Base-by-base conservation (phyloP, 1,140 invertebrate species). In the Drosophila melanogaster region DNA sequence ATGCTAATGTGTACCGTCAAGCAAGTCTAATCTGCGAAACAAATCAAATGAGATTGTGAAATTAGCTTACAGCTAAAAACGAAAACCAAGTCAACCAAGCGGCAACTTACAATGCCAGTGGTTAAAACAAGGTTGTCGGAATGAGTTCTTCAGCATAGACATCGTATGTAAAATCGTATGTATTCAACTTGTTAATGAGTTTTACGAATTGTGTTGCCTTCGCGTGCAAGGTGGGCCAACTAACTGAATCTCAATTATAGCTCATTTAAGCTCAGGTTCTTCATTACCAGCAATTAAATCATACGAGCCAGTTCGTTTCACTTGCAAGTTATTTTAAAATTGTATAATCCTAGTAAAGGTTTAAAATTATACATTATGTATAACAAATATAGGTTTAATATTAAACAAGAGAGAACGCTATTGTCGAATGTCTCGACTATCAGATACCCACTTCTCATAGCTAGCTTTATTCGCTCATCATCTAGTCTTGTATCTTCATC, bases 71-170 rank as follows among this genome's bases (percentile, higher is more conserved):
- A 30, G 44, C 14, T 35, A 43, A 65, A 70, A 70, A 70, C 64
- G 51, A 70, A 70, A 57, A 15, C 43, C 4, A 49, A 71, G 17
- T 12, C 51, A 71, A 14, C 67, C 50, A 70, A 57, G 43, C 67
- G 67, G 43, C 12, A 70, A 70, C 38, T 37, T 38, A 69, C 66
- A 70, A 70, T 69, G 66, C 43, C 66, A 70, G 60, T 53, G 47
- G 59, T 22, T 17, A 10, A 30, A 64, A 15, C 59, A 64, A 69
- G 50, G 66, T 56, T 35, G 24, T 4, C 8, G 35, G 22, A 35
- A 15, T 15, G n/a, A 24, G 41, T 15, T 37, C 14, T 51, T 26
- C 19, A 38, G 46, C 12, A 26, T 69, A 15, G 38, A 53, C 35
- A 35, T 22, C 37, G 15, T 40, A 41, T 33, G 47, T 40, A 12